phyloP scores from a whole-genome alignment of 2,888 invertebrate species.

The Eupeodes latifasciatus region DNA sequence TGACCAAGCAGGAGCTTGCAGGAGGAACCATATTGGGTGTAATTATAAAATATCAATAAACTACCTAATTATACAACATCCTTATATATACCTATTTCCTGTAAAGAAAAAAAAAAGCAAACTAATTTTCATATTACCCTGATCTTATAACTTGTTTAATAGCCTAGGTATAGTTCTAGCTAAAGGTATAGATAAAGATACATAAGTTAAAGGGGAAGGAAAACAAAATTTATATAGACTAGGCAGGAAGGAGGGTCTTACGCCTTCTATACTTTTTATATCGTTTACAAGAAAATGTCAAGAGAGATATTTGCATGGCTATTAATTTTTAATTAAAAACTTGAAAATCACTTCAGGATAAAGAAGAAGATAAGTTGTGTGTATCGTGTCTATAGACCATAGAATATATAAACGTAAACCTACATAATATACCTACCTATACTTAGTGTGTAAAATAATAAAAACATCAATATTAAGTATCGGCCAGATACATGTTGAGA shows the following conservation, averaged over 20 bases:
- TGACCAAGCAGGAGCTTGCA: conserved; percentile 22
- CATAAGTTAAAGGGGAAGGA: background rate
- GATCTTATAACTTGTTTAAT: background rate
- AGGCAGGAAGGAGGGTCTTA: background rate
- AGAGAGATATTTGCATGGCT: conserved; percentile 61
- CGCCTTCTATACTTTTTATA: conserved; percentile 31
- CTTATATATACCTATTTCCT: conserved; percentile 60
- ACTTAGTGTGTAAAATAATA: conserved; percentile 1
- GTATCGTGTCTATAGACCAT: background rate
- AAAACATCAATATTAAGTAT: conserved; percentile 32
- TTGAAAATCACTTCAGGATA: conserved; percentile 63
- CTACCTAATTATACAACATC: conserved; percentile 69
- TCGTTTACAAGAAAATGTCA: conserved; percentile 53
- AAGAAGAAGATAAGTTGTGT: conserved; percentile 5
- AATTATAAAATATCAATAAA: conserved; percentile 73
- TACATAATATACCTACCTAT: too few species aligned
- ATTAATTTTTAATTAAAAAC: conserved; percentile 76
- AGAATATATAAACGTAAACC: background rate
- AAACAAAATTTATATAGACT: background rate
- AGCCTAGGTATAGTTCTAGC: too few species aligned
- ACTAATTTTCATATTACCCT: conserved; percentile 31
- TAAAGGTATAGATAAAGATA: too few species aligned
- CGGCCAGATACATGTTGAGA: background rate
- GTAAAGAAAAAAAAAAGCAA: background rate
- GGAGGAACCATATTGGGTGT: conserved; percentile 44